These are phyloP conservation scores for Phengaris alcon DNA, from an alignment of 2,888 invertebrate species.

Conservation along the genomic window DNA sequence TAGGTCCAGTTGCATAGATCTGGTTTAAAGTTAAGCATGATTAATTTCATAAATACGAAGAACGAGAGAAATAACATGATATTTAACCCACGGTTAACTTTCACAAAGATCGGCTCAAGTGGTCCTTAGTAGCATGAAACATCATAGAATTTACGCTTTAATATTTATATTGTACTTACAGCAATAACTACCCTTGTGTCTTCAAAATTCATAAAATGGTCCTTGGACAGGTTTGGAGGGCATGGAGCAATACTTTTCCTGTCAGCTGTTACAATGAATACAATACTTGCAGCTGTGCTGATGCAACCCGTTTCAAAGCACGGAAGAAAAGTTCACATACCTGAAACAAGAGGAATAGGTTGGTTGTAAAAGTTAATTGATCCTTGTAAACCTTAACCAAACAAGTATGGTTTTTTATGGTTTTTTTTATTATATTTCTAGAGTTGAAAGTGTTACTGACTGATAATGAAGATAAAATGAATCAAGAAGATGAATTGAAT, in stretches of 20 bases:
- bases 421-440: not conserved
- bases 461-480: not conserved
- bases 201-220: constrained; percentile 80
- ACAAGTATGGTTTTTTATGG: not conserved
- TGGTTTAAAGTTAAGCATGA: no score
- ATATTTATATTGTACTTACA: constrained; percentile 48
- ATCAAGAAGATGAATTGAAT: not conserved
- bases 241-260: constrained; percentile 82
- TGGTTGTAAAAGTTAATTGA: constrained; percentile 17
- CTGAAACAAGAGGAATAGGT: constrained; percentile 43
- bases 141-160: not conserved
- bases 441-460: not conserved
- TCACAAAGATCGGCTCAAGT: no score
- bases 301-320: constrained; percentile 86
- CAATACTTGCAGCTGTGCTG: constrained; percentile 80
- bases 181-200: constrained; percentile 79
- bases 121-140: no score
- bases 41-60: no score
- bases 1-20: no score
- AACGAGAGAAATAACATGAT: no score
- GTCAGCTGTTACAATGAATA: constrained; percentile 81
- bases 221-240: constrained; percentile 80
- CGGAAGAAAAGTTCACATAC: constrained; percentile 56
- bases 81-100: no score
- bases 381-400: not conserved